Base-by-base conservation (phyloP, 1,140 invertebrate species). In the Berghia stephanieae region DNA sequence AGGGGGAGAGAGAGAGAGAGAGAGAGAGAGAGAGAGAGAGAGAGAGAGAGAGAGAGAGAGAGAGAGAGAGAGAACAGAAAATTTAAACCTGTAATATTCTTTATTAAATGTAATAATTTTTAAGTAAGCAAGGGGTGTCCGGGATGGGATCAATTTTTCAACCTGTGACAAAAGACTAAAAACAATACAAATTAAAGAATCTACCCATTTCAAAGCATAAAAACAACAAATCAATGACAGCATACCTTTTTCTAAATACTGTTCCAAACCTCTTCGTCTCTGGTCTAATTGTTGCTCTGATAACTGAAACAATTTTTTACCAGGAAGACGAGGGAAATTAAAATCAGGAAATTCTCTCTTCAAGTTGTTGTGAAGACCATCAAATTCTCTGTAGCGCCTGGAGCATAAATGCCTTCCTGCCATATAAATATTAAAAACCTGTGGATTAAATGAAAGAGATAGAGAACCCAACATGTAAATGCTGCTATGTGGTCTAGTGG, bases 391-490 rank as follows among this genome's bases (percentile, higher is more conserved):
- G 88, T 99, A 99, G 49, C 98, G 91, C 66, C 98, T 91, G 42
- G 97, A 98, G 88, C 98, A 99, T 36, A 99, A 91, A 89, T 99
- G 98, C 60, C 98, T 90, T 8, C 98, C 98, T 40, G 98, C 98
- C 97, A 99, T 99, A 88, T 99, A 98, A 78, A 99, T 98, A 88
- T 99, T 99, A 90, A 96, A 99, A 0, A 98, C 92, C 91, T 92
- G 82, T 57, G 88, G 86, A 78, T 21, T 69, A 68, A 78, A 42
- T 36, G 0, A 1, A 49, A 24, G 67, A 44, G 16, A 49, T 49
- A 66, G 16, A 13, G n/a, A n/a, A n/a, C n/a, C n/a, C n/a, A n/a
- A n/a, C n/a, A n/a, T n/a, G n/a, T n/a, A n/a, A n/a, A n/a, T n/a
- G n/a, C n/a, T n/a, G n/a, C n/a, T n/a, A n/a, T n/a, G n/a, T n/a